phyloP scores from a whole-genome alignment of 2,113 vertebrate genomes.

The Paratilapia polleni region DNA sequence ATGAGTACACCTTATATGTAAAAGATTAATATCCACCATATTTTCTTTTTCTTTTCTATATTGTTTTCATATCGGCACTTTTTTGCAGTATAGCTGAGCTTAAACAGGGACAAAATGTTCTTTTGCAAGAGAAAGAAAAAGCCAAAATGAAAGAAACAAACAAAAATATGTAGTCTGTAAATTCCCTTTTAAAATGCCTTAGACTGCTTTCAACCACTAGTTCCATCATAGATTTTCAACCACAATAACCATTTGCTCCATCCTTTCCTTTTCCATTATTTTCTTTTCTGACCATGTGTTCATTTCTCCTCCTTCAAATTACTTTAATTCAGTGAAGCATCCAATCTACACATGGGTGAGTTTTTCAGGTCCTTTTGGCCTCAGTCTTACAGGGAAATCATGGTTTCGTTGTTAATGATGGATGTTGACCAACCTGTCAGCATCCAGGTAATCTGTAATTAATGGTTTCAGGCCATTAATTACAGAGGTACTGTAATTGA shows the following conservation, averaged over 20 bases:
- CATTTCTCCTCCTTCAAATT: background rate
- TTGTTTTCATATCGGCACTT: background rate
- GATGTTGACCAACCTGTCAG: background rate
- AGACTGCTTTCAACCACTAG: background rate
- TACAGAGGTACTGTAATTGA: background rate
- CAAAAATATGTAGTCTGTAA: background rate
- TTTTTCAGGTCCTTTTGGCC: background rate
- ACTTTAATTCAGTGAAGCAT: background rate
- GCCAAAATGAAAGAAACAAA: background rate
- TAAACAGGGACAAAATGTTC: background rate
- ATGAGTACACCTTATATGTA: no score
- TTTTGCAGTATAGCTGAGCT: background rate
- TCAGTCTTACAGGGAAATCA: background rate
- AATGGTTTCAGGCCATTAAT: slow-evolving; percentile 1
- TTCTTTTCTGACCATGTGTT: background rate
- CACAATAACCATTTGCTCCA: background rate
- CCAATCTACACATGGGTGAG: background rate
- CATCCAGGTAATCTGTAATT: background rate
- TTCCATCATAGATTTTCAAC: background rate
- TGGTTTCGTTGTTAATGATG: background rate
- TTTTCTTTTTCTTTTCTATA: no score
- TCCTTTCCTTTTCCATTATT: background rate
- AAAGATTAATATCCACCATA: no score
- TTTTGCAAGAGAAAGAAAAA: background rate
- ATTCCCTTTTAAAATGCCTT: background rate